Conservation (phyloP, 2,888 invertebrate genomes). For the Caradrina kadenii region DNA sequence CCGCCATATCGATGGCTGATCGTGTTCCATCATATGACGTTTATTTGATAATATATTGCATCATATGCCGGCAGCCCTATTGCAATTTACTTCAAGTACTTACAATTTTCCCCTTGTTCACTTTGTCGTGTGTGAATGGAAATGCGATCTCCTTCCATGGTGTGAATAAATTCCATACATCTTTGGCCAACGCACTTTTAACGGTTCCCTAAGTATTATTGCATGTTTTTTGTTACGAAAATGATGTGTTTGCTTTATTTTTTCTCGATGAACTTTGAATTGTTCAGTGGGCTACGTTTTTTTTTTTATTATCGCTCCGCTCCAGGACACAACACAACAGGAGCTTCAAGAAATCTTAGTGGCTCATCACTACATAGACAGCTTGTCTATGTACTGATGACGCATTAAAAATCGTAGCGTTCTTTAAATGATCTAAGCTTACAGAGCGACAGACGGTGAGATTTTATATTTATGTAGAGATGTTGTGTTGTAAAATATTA, state of each 20-base stretch:
- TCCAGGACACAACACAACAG: no score
- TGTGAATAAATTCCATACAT: conserved; percentile 82
- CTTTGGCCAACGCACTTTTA: conserved; percentile 79
- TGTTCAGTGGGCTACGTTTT: conserved; percentile 34
- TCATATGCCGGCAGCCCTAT: conserved; percentile 62
- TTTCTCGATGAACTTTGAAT: conserved; percentile 51
- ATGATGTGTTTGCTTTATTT: conserved; percentile 68
- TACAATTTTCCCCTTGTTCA: conserved; percentile 68
- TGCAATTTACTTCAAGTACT: conserved; percentile 72
- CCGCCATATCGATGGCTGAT: conserved; percentile 33
- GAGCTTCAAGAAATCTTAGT: no score
- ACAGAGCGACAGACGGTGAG: no score
- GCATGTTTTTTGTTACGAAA: conserved; percentile 77
- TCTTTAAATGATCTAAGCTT: no score
- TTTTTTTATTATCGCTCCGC: no score
- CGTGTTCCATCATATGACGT: conserved; percentile 49
- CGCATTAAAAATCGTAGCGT: no score
- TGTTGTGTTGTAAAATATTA: background rate
- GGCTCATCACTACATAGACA: no score
- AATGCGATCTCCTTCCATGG: conserved; percentile 74
- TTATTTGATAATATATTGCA: conserved; percentile 61
- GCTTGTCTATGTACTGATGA: no score
- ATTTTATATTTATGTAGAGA: background rate
- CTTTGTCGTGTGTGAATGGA: conserved; percentile 73
- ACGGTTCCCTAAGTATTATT: conserved; percentile 77